A percentile compares a stretch with the other conserved stretches of the same genome.
Evolutionary conservation across 2,797 vertebrate genomes (phyloP).

Genomic region (Pangasius larnaudii): DNA sequence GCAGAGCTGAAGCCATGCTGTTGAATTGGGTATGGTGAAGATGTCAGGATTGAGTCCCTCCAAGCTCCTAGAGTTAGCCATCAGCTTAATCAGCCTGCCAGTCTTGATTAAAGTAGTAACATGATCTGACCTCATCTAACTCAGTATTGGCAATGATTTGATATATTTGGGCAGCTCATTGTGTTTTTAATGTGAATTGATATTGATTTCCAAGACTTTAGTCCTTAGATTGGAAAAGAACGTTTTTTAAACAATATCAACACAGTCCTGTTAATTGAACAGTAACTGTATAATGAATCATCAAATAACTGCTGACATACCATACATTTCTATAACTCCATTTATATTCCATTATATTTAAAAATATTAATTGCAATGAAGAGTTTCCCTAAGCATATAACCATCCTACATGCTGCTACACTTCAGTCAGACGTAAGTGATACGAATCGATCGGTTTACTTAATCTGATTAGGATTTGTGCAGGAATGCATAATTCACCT

Average conservation of each 20-base stretch:
- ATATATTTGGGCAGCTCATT: conserved; percentile 30
- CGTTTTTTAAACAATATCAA: neutral
- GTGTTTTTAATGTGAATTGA: conserved; percentile 31
- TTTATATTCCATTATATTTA: conserved; percentile 4
- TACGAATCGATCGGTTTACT: conserved; percentile 57
- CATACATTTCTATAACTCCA: neutral
- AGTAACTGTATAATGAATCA: neutral
- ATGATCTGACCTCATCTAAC: conserved; percentile 1
- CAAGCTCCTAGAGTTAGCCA: conserved; percentile 23
- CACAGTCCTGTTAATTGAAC: neutral
- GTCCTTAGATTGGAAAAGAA: neutral
- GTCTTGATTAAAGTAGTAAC: conserved; percentile 36
- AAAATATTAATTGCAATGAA: conserved; percentile 19
- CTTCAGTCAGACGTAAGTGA: conserved; percentile 49
- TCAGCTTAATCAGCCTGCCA: conserved; percentile 47
- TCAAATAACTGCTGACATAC: neutral
- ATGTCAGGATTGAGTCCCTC: conserved; percentile 41
- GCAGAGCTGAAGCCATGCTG: neutral
- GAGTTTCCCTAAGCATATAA: neutral
- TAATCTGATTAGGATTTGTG: conserved; percentile 55
- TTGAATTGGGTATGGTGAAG: conserved; percentile 28
- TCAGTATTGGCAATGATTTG: conserved; percentile 30
- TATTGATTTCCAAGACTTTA: conserved; percentile 24
- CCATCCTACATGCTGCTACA: neutral
- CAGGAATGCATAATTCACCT: conserved; percentile 64